Evolutionary conservation across 2,888 invertebrate genomes (phyloP).

Genomic region (Polylopha cassiicola): DNA sequence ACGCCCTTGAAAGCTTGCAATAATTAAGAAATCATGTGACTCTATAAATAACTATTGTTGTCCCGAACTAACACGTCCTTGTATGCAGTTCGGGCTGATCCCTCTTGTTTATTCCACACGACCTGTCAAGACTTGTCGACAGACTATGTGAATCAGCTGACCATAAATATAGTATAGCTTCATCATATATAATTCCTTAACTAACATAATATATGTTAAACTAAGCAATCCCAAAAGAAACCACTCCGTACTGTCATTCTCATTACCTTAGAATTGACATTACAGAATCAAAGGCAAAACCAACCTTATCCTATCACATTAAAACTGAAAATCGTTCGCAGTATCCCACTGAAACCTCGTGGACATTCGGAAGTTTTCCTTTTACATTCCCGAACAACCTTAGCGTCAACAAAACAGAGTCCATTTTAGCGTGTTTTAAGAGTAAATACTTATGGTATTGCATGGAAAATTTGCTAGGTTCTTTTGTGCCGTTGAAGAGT

Average conservation of each 20-base stretch:
- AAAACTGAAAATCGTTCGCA: constrained; percentile 39
- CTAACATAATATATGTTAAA: constrained; percentile 27
- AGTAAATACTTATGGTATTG: neutral
- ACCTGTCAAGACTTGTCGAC: no score
- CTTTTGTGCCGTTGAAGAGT: constrained; percentile 7
- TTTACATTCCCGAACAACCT: constrained; percentile 33
- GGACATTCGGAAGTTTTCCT: neutral
- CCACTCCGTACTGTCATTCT: constrained; percentile 54
- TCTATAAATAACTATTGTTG: no score
- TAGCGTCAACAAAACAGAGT: constrained; percentile 8
- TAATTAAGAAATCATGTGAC: no score
- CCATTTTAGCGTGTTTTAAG: constrained; percentile 1
- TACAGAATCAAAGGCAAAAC: constrained; percentile 42
- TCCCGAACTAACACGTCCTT: no score
- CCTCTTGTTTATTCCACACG: no score
- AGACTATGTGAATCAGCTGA: no score
- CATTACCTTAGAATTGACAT: constrained; percentile 70
- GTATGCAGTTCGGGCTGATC: no score
- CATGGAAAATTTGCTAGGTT: constrained; percentile 17
- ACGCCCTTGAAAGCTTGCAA: no score
- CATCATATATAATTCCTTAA: no score
- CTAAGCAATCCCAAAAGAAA: constrained; percentile 50
- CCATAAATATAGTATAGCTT: no score
- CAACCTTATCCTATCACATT: constrained; percentile 36
- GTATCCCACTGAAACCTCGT: constrained; percentile 25